Percentiles rank a stretch among this genome's conserved stretches.
These are phyloP conservation scores for Lota lota DNA, from an alignment of 2,113 vertebrate species.

Conservation along the genomic window DNA sequence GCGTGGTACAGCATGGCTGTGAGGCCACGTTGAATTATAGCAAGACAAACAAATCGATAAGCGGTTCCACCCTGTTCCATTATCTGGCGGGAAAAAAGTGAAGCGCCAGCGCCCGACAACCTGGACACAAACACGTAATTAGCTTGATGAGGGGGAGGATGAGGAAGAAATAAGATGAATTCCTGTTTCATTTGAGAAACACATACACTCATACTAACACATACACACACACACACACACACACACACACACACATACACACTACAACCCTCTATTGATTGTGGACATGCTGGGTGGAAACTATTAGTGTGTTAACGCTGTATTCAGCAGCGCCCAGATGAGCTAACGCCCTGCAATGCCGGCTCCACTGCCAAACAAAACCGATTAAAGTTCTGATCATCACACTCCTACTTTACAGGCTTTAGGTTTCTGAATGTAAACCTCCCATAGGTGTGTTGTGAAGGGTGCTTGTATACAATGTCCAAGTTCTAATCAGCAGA, in stretches of 20 bases:
- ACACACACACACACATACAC: conserved; percentile 28
- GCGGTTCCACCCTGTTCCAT: conserved; percentile 49
- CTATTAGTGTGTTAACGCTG: conserved; percentile 50
- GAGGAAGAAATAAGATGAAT: conserved; percentile 47
- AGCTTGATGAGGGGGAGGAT: conserved; percentile 28
- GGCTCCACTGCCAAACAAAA: conserved; percentile 26
- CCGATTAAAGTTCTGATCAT: not conserved
- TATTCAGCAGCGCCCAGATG: conserved; percentile 34
- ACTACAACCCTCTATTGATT: conserved; percentile 48
- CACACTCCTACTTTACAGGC: too few species aligned
- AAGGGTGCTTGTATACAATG: too few species aligned
- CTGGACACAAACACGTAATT: conserved; percentile 24
- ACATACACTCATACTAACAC: conserved; percentile 32
- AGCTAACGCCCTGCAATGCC: conserved; percentile 6
- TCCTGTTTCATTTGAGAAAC: conserved; percentile 53
- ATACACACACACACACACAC: conserved; percentile 12
- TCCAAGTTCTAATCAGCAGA: too few species aligned
- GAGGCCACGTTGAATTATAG: conserved; percentile 35
- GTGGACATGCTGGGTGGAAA: conserved; percentile 46
- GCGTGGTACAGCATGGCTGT: conserved; percentile 2
- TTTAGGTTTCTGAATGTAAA: too few species aligned
- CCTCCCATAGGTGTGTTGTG: too few species aligned
- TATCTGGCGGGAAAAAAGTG: conserved; percentile 52
- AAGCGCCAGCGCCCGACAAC: conserved; percentile 46
- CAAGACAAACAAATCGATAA: conserved; percentile 64